Base-by-base conservation (phyloP, 1,140 invertebrate species). In the Octopus bimaculoides region DNA sequence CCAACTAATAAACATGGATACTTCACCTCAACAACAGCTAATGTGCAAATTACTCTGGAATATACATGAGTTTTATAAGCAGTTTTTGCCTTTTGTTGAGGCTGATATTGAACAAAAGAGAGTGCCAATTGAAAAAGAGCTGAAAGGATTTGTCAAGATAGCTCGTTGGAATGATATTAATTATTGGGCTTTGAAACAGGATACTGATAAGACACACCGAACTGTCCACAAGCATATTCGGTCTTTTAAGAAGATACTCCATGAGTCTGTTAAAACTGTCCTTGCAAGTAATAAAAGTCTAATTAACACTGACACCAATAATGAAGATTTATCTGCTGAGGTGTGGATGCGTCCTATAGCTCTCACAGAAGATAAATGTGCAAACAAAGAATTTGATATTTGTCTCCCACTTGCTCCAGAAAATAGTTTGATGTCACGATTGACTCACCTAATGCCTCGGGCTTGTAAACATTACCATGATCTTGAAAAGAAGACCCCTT, bases 91-190 rank as follows among this genome's bases (percentile, higher is more conserved):
- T 0, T 91, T 92, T 84, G 92, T 99, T 0, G 86, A 90, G 0
- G 89, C 91, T 2, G 91, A 92, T 77, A 93, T 97, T 4, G 92
- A 93, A 41, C 94, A 78, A 85, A 91, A 82, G 77, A 87, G 87
- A 78, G 79, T 78, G 0, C 96, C 96, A 0, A 95, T 98, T 80
- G 96, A 98, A 84, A 97, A 97, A 90, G 95, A 97, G 89, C 87
- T 99, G 2, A 94, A 94, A 88, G 96, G 98, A 81, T 97, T 96
- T 88, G 95, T 99, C 0, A 98, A 98, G 88, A 98, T 99, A 73
- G 94, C 94, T n/a, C 92, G 95, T 55, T 99, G 97, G 95, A 97
- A 96, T 87, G 97, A 99, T 86, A 93, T 97, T 2, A 98, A 95
- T 86, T 97, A 97, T 87, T 98, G 95, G 93, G 93, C 96, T n/a